phyloP scores from a whole-genome alignment of 2,888 invertebrate species.

The Junonia oenone region DNA sequence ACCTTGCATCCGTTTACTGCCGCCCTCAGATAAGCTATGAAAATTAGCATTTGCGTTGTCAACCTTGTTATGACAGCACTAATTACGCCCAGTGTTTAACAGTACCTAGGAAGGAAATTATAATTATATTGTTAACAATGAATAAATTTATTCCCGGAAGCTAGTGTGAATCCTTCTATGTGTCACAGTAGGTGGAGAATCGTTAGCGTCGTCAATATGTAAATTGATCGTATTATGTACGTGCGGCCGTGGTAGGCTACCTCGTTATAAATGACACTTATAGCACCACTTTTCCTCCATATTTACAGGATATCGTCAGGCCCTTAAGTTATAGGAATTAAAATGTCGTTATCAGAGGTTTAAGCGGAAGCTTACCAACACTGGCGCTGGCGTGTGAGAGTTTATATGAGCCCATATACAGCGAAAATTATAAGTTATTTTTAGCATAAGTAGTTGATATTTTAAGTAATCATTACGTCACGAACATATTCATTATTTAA shows the following conservation, averaged over 20 bases:
- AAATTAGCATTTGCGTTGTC: neutral
- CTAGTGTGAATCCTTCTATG: slow-evolving; percentile 8
- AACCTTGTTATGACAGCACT: slow-evolving; percentile 4
- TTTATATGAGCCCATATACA: too few relatives aligned
- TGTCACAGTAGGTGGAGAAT: slow-evolving; percentile 24
- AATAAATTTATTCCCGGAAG: slow-evolving; percentile 21
- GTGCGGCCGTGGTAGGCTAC: slow-evolving; percentile 31
- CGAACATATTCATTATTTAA: too few relatives aligned
- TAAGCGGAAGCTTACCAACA: neutral
- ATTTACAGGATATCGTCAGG: slow-evolving; percentile 8
- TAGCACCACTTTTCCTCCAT: slow-evolving; percentile 8
- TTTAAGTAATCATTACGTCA: too few relatives aligned
- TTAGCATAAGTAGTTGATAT: too few relatives aligned
- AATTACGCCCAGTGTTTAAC: slow-evolving; percentile 11
- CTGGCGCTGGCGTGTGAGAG: too few relatives aligned
- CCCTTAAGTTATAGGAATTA: neutral
- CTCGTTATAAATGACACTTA: slow-evolving; percentile 15
- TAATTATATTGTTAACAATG: slow-evolving; percentile 14
- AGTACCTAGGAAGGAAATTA: slow-evolving; percentile 8
- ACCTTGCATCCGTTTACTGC: slow-evolving; percentile 1
- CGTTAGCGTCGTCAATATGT: slow-evolving; percentile 20
- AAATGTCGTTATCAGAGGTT: neutral
- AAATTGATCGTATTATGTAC: slow-evolving; percentile 20
- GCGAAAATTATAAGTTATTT: slow-evolving; percentile 27
- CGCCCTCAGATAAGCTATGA: slow-evolving; percentile 3